Evolutionary conservation across 1,140 invertebrate species (phyloP).

Genomic region (Diploscapter pachys): DNA sequence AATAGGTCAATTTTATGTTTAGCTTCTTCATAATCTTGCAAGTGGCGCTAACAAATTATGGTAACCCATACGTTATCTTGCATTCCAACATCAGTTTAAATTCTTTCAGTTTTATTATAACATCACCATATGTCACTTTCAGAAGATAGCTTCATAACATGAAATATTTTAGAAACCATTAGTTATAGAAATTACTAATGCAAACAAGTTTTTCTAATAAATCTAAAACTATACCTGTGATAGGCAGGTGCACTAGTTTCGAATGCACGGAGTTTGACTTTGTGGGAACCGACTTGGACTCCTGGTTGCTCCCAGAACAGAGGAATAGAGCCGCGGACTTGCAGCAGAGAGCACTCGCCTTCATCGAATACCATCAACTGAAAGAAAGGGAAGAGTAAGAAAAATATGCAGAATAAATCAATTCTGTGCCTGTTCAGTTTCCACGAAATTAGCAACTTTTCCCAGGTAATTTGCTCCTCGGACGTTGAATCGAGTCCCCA

Average conservation of each 20-base stretch:
- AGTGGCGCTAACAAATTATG: too few relatives aligned
- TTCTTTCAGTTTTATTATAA: too few relatives aligned
- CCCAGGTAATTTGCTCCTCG: conserved; percentile 98
- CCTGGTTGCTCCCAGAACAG: conserved; percentile 99
- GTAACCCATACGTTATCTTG: too few relatives aligned
- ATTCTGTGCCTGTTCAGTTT: conserved; percentile 81
- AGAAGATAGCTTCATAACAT: too few relatives aligned
- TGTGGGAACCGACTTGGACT: conserved; percentile 96
- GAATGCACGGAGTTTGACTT: conserved; percentile 88
- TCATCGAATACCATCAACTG: conserved; percentile 74
- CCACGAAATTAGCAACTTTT: conserved; percentile 98
- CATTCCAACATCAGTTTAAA: too few relatives aligned
- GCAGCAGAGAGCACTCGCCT: conserved; percentile 68
- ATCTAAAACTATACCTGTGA: conserved; percentile 62
- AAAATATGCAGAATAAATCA: background rate
- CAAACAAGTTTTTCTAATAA: background rate
- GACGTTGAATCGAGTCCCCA: conserved; percentile 92
- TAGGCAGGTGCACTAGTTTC: conserved; percentile 86
- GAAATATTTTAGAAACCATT: too few relatives aligned
- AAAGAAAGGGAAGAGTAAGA: conserved; percentile 18
- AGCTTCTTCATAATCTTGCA: too few relatives aligned
- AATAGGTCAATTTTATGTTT: too few relatives aligned
- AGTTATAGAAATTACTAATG: too few relatives aligned
- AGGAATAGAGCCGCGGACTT: conserved; percentile 90
- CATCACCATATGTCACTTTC: too few relatives aligned